Evolutionary conservation across 2,888 invertebrate species (phyloP).

Genomic region (Elaeidobius kamerunicus): DNA sequence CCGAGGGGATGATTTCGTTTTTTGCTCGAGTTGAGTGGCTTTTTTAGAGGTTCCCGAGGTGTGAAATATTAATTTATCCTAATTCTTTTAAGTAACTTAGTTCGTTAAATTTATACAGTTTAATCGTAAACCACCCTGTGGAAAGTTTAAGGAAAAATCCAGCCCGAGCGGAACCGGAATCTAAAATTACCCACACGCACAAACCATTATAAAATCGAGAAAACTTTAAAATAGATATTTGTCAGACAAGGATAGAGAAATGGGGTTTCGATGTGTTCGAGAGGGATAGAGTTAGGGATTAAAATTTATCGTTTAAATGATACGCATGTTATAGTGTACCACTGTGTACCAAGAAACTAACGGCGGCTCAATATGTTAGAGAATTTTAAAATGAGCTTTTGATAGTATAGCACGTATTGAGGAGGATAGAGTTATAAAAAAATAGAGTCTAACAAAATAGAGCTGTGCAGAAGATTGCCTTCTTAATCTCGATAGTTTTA

Average conservation of each 20-base stretch:
- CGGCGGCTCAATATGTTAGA: too few species aligned
- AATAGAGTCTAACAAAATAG: too few species aligned
- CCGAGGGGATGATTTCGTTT: constrained; percentile 22
- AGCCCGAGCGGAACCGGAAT: constrained; percentile 18
- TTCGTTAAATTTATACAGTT: not conserved
- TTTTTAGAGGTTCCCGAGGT: constrained; percentile 3
- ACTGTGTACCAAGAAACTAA: constrained; percentile 42
- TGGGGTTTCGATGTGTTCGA: not conserved
- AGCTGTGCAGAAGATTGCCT: too few species aligned
- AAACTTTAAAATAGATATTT: constrained; percentile 27
- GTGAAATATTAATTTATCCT: not conserved
- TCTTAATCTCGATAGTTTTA: too few species aligned
- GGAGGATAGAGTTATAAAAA: too few species aligned
- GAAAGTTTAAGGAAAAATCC: constrained; percentile 14
- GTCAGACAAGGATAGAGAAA: constrained; percentile 9
- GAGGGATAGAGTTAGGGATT: constrained; percentile 14
- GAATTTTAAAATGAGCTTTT: too few species aligned
- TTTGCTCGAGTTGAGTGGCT: constrained; percentile 12
- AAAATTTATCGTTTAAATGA: constrained; percentile 36
- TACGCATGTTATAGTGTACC: constrained; percentile 44
- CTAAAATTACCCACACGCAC: constrained; percentile 29
- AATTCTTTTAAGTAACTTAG: too few species aligned
- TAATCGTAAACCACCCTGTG: not conserved
- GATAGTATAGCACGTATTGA: too few species aligned
- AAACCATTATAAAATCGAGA: constrained; percentile 21